These are phyloP conservation scores for Ginglymostoma cirratum DNA, from an alignment of 2,113 vertebrate species.

Conservation along the genomic window DNA sequence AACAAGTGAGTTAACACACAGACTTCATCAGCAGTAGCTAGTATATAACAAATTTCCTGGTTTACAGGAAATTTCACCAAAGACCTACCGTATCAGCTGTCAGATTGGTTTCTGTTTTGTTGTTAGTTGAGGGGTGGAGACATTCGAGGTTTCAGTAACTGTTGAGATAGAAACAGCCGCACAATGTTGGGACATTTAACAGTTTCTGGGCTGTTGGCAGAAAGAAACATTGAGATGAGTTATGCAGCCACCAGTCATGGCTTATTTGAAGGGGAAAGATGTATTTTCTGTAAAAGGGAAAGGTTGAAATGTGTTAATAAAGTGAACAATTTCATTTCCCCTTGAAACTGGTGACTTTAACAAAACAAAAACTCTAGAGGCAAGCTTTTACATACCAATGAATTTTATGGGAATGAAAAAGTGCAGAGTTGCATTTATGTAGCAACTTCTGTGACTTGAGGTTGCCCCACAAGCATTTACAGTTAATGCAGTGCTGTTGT, in stretches of 20 bases:
- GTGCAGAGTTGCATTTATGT: not conserved
- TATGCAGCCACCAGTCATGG: not conserved
- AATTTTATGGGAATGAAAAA: not conserved
- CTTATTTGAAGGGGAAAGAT: not conserved
- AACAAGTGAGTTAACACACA: not conserved
- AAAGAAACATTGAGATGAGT: not conserved
- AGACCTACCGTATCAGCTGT: not conserved
- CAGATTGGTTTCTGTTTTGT: not conserved
- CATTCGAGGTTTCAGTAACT: not conserved
- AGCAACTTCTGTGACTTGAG: not conserved
- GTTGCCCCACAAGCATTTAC: not conserved
- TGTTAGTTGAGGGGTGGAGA: not conserved
- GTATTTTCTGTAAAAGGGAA: not conserved
- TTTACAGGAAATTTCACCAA: not conserved
- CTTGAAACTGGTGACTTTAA: not conserved
- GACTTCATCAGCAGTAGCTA: not conserved
- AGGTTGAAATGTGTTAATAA: not conserved
- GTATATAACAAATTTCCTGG: not conserved
- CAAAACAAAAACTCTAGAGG: too few species aligned
- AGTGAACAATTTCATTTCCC: not conserved
- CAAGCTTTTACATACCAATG: not conserved
- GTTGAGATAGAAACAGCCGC: not conserved
- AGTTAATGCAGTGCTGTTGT: not conserved
- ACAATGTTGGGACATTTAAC: too few species aligned
- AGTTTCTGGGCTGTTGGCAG: not conserved